These are phyloP conservation scores for Leucophenga montana DNA, from an alignment of 2,888 invertebrate species.

Conservation along the genomic window DNA sequence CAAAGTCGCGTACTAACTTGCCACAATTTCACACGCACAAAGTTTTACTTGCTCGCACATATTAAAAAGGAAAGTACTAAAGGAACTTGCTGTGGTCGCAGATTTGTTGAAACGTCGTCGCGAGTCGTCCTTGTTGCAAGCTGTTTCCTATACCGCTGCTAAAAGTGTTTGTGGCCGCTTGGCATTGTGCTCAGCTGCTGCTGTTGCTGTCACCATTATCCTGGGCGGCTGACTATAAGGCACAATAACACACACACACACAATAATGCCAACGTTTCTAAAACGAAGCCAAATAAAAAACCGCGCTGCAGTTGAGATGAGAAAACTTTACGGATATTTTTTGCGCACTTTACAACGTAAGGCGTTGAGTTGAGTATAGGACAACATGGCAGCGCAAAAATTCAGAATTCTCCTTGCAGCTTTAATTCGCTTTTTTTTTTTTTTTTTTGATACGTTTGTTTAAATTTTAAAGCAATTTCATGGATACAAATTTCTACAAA, in stretches of 20 bases:
- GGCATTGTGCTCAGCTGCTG: slow-evolving; percentile 28
- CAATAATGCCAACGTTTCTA: slow-evolving; percentile 30
- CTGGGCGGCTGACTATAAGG: too few species aligned
- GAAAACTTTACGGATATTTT: slow-evolving; percentile 13
- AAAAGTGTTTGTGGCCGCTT: too few species aligned
- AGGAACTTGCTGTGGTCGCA: neutral
- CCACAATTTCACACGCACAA: slow-evolving; percentile 19
- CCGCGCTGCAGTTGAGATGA: slow-evolving; percentile 11
- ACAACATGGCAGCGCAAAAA: too few species aligned
- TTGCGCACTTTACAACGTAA: slow-evolving; percentile 4
- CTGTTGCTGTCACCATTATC: slow-evolving; percentile 34
- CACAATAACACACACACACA: slow-evolving; percentile 56
- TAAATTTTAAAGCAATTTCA: neutral
- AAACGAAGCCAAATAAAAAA: neutral
- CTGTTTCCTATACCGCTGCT: slow-evolving; percentile 33
- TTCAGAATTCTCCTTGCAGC: too few species aligned
- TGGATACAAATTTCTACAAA: slow-evolving; percentile 27
- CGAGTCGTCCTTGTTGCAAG: slow-evolving; percentile 44
- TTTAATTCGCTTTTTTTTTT: too few species aligned
- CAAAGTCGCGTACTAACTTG: neutral
- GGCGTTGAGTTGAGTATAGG: neutral
- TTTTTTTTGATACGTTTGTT: too few species aligned
- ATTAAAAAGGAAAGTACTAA: slow-evolving; percentile 12
- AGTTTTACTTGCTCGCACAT: slow-evolving; percentile 16
- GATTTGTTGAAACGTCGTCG: slow-evolving; percentile 29